Evolutionary conservation across 2,888 invertebrate species (phyloP).

Genomic region (Epinotia bilunana): DNA sequence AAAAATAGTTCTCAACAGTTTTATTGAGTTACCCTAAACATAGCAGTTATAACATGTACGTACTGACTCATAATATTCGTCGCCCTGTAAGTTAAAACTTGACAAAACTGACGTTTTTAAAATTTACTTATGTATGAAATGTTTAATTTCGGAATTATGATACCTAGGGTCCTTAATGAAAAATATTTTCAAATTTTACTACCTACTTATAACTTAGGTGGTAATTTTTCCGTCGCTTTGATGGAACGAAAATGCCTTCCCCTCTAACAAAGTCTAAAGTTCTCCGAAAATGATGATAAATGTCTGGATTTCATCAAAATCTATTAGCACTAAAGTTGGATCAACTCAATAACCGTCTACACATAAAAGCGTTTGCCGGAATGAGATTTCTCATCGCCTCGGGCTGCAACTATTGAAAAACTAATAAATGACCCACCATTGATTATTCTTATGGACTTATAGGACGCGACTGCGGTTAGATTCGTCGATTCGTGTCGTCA

Average conservation of each 20-base stretch:
- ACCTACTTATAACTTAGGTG: background rate
- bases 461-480: slow-evolving; percentile 29
- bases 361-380: slow-evolving; percentile 15
- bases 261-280: background rate
- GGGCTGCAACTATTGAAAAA: slow-evolving; percentile 40
- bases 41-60: no score
- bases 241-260: background rate
- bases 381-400: slow-evolving; percentile 18
- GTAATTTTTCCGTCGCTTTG: background rate
- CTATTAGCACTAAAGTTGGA: slow-evolving; percentile 15
- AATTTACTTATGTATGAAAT: no score
- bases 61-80: background rate
- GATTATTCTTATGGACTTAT: slow-evolving; percentile 41
- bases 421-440: slow-evolving; percentile 34
- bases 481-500: slow-evolving; percentile 29
- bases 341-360: slow-evolving; percentile 21
- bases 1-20: no score
- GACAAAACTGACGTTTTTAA: no score
- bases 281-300: background rate
- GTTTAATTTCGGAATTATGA: background rate
- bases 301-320: slow-evolving; percentile 9
- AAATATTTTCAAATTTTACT: no score
- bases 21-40: background rate
- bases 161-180: no score
- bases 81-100: background rate